Evolutionary conservation across 2,113 vertebrate species (phyloP).

Genomic region (Numida meleagris): DNA sequence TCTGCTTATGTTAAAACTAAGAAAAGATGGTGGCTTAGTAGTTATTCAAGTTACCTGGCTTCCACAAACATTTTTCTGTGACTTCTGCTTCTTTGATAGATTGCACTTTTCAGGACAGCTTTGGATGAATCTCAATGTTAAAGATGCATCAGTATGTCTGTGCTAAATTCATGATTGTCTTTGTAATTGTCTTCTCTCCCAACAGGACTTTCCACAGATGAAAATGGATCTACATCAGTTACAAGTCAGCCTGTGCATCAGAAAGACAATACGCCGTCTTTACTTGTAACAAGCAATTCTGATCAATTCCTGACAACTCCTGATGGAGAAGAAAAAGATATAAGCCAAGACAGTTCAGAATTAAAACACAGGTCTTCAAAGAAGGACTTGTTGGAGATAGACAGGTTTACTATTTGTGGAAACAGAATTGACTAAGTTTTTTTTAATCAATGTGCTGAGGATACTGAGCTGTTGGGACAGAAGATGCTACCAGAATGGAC

Average conservation of each 20-base stretch:
- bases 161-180: background rate
- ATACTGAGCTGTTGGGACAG: slow-evolving; percentile 61
- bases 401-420: slow-evolving; percentile 97
- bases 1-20: background rate
- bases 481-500: slow-evolving; percentile 59
- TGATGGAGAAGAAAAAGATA: slow-evolving; percentile 86
- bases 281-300: slow-evolving; percentile 86
- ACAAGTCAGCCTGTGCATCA: slow-evolving; percentile 84
- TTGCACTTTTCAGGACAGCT: background rate
- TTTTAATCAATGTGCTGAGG: slow-evolving; percentile 53
- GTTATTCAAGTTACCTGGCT: background rate
- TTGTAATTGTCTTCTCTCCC: slow-evolving; percentile 33
- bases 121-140: background rate
- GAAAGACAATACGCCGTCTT: slow-evolving; percentile 77
- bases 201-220: slow-evolving; percentile 79
- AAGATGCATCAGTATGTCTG: background rate
- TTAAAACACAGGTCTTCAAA: slow-evolving; percentile 86
- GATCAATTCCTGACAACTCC: slow-evolving; percentile 93
- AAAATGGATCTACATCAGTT: slow-evolving; percentile 79
- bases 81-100: background rate
- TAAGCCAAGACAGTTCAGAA: slow-evolving; percentile 78
- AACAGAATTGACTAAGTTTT: slow-evolving; percentile 91
- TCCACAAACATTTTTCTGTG: background rate
- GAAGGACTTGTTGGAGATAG: slow-evolving; percentile 94
- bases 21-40: background rate